phyloP scores from a whole-genome alignment of 2,888 invertebrate genomes.

The Acanthosepion pharaonis region DNA sequence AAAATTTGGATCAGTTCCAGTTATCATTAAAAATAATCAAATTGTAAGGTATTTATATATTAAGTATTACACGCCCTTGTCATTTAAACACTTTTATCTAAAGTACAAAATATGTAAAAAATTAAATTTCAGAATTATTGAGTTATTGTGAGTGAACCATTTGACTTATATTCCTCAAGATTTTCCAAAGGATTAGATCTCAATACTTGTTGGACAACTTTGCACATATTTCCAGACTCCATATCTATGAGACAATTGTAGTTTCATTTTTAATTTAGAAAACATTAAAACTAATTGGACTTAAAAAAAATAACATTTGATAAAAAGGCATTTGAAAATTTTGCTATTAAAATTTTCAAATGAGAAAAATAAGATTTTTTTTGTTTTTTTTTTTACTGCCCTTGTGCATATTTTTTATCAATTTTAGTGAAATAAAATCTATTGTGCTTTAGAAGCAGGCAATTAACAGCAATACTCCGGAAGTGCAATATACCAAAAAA shows the following conservation, averaged over 20 bases:
- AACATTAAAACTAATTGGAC: neutral
- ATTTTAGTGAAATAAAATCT: neutral
- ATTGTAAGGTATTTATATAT: no score
- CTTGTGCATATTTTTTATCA: neutral
- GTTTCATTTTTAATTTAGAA: neutral
- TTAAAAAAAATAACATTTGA: neutral
- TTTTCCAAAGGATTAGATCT: no score
- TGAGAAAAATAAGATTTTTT: neutral
- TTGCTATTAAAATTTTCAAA: neutral
- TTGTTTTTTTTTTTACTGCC: neutral
- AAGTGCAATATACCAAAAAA: slow-evolving; percentile 5
- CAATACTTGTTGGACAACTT: no score
- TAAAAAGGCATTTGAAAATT: neutral
- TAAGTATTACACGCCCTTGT: no score
- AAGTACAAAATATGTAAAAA: no score
- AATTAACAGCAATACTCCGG: neutral
- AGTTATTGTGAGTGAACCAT: no score
- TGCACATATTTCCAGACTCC: neutral
- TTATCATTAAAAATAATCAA: no score
- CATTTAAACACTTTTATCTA: no score
- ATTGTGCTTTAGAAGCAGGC: neutral
- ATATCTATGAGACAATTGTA: neutral
- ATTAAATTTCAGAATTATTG: no score
- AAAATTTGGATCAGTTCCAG: no score
- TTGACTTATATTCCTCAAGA: no score